Evolutionary conservation across 2,113 vertebrate species (phyloP).

Genomic region (Eudyptes chrysolophus): DNA sequence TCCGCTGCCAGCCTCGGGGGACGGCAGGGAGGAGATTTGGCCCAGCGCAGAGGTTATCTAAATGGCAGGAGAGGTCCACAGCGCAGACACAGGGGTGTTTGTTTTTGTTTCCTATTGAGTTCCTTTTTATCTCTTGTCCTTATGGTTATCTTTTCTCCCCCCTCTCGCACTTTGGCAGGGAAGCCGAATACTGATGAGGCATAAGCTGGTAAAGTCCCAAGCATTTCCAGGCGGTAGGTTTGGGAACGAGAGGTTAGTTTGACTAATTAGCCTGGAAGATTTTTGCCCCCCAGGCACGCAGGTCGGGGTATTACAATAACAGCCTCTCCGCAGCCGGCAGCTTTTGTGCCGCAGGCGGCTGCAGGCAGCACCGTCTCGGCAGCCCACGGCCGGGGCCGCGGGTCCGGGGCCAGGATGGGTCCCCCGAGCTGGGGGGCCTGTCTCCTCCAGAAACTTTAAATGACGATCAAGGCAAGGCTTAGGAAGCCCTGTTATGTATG

Average conservation of each 20-base stretch:
- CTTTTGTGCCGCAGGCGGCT: not conserved
- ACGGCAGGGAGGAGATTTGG: not conserved
- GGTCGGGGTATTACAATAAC: not conserved
- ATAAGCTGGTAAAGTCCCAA: not conserved
- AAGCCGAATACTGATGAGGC: not conserved
- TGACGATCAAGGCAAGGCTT: accelerated
- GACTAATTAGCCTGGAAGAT: constrained; percentile 12
- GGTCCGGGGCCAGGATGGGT: not conserved
- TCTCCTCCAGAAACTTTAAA: not conserved
- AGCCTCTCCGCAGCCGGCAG: not conserved
- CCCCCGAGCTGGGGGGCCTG: not conserved
- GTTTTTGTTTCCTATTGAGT: not conserved
- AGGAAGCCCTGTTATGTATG: accelerated
- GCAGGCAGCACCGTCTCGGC: not conserved
- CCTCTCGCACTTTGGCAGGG: not conserved
- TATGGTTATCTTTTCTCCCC: not conserved
- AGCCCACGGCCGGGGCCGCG: accelerated
- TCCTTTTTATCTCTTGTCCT: constrained; percentile 12
- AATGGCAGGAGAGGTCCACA: not conserved
- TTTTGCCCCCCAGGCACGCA: not conserved
- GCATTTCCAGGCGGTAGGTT: not conserved
- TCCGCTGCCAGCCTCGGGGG: not conserved
- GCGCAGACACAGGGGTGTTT: not conserved
- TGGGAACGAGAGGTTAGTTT: not conserved
- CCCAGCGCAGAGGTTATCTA: not conserved